Conservation (phyloP, 1,140 invertebrate species). For the Muscidifurax raptorellus region DNA sequence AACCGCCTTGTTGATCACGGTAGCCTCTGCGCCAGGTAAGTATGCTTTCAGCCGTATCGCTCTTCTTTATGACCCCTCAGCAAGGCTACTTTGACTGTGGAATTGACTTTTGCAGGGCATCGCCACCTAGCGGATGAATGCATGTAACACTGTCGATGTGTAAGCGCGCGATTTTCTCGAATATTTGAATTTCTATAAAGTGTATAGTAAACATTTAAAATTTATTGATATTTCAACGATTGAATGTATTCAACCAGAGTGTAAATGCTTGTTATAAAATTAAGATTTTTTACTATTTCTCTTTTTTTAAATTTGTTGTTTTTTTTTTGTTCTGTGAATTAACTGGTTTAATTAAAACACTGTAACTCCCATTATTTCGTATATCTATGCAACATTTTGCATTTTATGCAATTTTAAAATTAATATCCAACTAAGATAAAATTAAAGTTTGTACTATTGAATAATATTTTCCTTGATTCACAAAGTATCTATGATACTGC, state of each 20-base stretch:
- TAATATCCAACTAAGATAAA: no score
- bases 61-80: slow-evolving; percentile 37
- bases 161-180: not conserved
- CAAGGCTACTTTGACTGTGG: not conserved
- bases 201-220: not conserved
- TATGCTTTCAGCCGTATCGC: slow-evolving; percentile 63
- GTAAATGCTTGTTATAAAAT: not conserved
- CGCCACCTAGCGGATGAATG: not conserved
- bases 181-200: not conserved
- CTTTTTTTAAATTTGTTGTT: not conserved
- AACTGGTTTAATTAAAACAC: no score
- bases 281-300: not conserved
- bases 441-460: no score
- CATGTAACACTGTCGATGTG: not conserved
- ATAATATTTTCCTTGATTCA: no score
- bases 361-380: no score
- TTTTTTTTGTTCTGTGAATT: no score
- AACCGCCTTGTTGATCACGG: slow-evolving; percentile 82
- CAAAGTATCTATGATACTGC: no score
- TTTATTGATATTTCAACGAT: not conserved
- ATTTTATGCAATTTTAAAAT: no score
- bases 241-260: not conserved
- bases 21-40: slow-evolving; percentile 81
- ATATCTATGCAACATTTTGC: no score
- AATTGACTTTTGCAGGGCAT: not conserved